Evolutionary conservation across 2,888 invertebrate genomes (phyloP), one percentile per base, ranked within the genome.

Genomic region (Tenthredo mesomela): DNA sequence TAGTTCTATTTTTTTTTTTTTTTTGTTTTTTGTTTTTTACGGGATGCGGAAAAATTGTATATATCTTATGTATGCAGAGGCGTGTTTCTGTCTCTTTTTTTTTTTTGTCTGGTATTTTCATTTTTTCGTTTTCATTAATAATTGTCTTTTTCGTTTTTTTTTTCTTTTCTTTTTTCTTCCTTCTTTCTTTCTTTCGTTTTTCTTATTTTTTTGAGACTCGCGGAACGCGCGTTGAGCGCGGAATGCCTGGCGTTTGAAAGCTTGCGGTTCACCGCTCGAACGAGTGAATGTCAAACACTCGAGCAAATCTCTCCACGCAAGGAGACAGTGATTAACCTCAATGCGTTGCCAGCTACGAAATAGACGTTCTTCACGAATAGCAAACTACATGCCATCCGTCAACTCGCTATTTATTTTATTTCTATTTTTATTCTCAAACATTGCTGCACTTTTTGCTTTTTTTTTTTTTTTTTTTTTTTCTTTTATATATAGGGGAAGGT

Each of bases 361-460:
- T 70, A 54, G 73, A 65, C 71, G 80, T 58, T 50, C 71, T 78
- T 43, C 18, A 50, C 75, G 71, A 73, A 82, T 67, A 37, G 82
- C 61, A 43, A 78, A 82, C 37, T 84, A 84, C 86, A 87, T 87
- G 86, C 88, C 40, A 87, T 87, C 89, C 88, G 89, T 88, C 89
- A 88, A 89, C 87, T 87, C 87, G 87, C 87, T 86, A 82, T 85
- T 85, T 87, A 87, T 87, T 89, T 89, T 40, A 5, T 25, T 37
- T 40, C 21, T 33, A 9, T 75, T 83, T 29, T 71, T 40, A 6
- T 15, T 67, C 33, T 33, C 18, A 21, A 67, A 33, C 12, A 47
- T 67, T 67, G 29, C 67, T 25, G 33, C 70, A n/a, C 9, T 18
- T 71, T 33, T 2, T 25, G 10, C 50, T 50, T n/a, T 70, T 33